phyloP scores from a whole-genome alignment of 2,113 vertebrate species.

The Corvus cornix region DNA sequence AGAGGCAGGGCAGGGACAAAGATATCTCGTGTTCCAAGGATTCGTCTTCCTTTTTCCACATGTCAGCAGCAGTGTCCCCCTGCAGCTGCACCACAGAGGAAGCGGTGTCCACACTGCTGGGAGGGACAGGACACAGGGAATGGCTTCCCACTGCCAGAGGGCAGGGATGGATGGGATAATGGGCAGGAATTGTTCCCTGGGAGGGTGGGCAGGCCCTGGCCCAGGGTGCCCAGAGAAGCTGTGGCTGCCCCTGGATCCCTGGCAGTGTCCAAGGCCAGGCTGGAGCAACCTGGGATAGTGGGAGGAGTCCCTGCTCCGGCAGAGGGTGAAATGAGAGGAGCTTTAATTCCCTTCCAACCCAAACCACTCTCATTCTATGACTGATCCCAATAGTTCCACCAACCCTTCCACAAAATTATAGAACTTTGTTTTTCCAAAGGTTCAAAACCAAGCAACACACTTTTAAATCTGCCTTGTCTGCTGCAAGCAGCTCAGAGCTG shows the following conservation, averaged over 20 bases:
- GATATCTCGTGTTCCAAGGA: background rate
- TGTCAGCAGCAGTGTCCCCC: background rate
- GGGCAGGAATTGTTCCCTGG: accelerated
- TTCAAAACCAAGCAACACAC: background rate
- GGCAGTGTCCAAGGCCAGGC: accelerated
- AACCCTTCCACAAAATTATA: background rate
- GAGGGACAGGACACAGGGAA: background rate
- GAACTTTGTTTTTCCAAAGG: background rate
- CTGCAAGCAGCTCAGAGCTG: background rate
- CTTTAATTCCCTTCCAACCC: background rate
- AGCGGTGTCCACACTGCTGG: accelerated
- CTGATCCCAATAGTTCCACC: background rate
- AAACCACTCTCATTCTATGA: background rate
- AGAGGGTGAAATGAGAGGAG: background rate
- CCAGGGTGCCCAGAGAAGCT: background rate
- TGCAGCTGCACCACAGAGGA: background rate
- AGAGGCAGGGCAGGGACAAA: background rate
- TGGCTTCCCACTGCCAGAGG: background rate
- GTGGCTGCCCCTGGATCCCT: background rate
- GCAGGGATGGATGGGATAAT: accelerated
- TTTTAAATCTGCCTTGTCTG: background rate
- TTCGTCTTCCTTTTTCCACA: background rate
- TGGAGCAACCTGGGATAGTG: background rate
- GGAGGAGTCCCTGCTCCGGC: background rate
- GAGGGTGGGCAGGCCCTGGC: accelerated